phyloP scores from a whole-genome alignment of 2,797 vertebrate genomes.

The Gobio occitaniae region DNA sequence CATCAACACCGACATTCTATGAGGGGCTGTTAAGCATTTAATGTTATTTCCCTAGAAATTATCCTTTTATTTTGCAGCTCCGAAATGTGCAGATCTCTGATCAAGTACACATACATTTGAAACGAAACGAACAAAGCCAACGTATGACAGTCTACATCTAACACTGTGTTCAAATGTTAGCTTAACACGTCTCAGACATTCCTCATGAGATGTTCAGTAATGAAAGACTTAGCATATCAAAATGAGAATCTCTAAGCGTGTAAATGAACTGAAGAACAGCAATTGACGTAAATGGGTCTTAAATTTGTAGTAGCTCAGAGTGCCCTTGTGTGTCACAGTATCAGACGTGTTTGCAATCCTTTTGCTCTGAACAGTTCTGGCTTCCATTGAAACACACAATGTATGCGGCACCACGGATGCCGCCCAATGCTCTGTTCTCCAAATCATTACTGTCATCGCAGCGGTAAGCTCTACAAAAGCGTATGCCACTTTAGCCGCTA shows the following conservation, averaged over 20 bases:
- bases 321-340: slow-evolving; percentile 18
- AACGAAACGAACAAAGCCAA: neutral
- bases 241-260: neutral
- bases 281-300: slow-evolving; percentile 14
- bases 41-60: neutral
- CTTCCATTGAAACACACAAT: slow-evolving; percentile 37
- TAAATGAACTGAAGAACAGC: slow-evolving; percentile 18
- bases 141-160: slow-evolving; percentile 7
- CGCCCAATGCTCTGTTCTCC: neutral
- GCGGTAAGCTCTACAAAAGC: slow-evolving; percentile 14
- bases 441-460: slow-evolving; percentile 48
- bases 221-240: slow-evolving; percentile 9
- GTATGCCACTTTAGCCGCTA: slow-evolving; percentile 37
- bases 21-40: neutral
- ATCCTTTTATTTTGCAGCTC: slow-evolving; percentile 12
- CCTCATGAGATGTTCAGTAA: neutral
- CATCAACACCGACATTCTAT: neutral
- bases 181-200: slow-evolving; percentile 12
- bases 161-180: neutral
- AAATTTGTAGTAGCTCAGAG: slow-evolving; percentile 22
- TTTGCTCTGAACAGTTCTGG: neutral
- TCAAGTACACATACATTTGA: slow-evolving; percentile 11
- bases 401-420: slow-evolving; percentile 38
- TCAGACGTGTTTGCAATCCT: slow-evolving; percentile 18
- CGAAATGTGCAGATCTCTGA: neutral